phyloP scores from a whole-genome alignment of 2,797 vertebrate genomes.

The Pangasius larnaudii region DNA sequence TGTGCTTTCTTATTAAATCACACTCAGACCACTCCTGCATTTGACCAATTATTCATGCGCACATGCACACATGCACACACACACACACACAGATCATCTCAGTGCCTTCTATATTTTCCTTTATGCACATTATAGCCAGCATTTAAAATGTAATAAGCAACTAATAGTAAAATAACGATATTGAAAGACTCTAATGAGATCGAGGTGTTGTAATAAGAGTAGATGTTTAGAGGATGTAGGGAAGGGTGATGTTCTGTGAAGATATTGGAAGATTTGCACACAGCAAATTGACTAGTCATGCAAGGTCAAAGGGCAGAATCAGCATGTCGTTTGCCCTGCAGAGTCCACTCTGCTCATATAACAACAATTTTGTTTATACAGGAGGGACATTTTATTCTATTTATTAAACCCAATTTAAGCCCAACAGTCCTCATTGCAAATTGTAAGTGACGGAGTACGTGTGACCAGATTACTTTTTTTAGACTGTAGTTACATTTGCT shows the following conservation, averaged over 20 bases:
- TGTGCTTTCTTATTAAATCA: conserved; percentile 70
- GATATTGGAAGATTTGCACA: conserved; percentile 46
- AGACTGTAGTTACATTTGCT: background rate
- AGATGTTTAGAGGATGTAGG: conserved; percentile 62
- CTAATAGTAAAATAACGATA: background rate
- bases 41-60: conserved; percentile 61
- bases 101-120: background rate
- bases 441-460: background rate
- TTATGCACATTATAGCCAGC: background rate
- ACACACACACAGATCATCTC: background rate
- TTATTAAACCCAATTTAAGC: background rate
- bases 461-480: background rate
- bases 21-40: conserved; percentile 56
- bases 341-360: background rate
- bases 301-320: conserved; percentile 39
- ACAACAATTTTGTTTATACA: background rate
- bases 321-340: background rate
- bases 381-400: background rate
- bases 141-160: background rate
- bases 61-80: conserved; percentile 8
- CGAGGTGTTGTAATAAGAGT: conserved; percentile 55
- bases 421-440: background rate
- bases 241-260: conserved; percentile 52
- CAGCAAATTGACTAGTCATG: conserved; percentile 43
- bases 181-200: background rate